Conservation (phyloP, 2,888 invertebrate species). For the Pantelozetes paolii region DNA sequence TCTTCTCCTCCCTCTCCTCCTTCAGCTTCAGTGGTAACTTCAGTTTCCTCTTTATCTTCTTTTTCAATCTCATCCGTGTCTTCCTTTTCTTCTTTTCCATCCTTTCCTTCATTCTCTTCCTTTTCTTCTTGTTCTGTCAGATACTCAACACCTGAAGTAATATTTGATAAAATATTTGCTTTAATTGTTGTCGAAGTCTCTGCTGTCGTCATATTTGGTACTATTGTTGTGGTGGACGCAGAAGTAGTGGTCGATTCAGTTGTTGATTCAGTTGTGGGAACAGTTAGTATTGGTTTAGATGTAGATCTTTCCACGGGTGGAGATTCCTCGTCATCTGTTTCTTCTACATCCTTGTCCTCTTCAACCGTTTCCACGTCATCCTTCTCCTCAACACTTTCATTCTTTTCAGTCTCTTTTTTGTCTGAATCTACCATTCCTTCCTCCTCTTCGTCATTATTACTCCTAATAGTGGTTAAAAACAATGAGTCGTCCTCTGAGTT, state of each 20-base stretch:
- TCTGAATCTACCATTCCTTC: background rate
- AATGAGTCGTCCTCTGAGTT: conserved; percentile 29
- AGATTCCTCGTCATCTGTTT: background rate
- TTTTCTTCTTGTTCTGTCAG: no score
- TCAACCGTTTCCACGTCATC: background rate
- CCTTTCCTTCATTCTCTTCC: background rate
- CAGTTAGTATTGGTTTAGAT: conserved; percentile 13
- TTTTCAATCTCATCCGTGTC: background rate
- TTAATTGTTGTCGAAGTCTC: background rate
- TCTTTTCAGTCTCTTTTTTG: background rate
- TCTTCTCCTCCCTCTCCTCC: background rate
- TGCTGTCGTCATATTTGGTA: background rate
- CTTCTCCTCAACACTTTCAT: background rate
- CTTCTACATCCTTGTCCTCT: background rate
- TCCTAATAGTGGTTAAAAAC: conserved; percentile 25
- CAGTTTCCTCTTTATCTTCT: background rate
- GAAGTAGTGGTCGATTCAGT: background rate
- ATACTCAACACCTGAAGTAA: background rate
- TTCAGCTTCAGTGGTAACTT: background rate
- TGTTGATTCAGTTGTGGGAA: background rate
- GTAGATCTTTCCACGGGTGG: conserved; percentile 3
- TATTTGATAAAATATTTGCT: background rate
- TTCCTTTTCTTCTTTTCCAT: conserved; percentile 1
- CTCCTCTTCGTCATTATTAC: background rate
- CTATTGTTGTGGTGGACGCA: no score